Conservation (phyloP, 2,797 vertebrate species). For the Aselliscus stoliczkanus region DNA sequence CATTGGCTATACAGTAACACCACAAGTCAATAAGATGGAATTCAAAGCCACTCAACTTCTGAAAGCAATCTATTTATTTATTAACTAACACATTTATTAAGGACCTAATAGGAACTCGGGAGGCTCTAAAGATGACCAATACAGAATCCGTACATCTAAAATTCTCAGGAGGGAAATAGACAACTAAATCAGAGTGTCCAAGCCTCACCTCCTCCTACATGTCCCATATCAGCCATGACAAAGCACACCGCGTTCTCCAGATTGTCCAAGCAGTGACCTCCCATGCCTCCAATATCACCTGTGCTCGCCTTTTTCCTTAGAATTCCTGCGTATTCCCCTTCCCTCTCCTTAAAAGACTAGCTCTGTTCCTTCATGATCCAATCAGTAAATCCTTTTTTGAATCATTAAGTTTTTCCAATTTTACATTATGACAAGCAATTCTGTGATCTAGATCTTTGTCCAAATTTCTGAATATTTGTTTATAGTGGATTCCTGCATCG, state of each 20-base stretch:
- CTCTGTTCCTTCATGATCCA: not conserved
- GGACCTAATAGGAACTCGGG: not conserved
- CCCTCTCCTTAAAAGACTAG: not conserved
- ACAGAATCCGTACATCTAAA: not conserved
- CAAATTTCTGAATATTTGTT: not conserved
- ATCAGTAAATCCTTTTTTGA: not conserved
- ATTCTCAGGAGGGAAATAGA: not conserved
- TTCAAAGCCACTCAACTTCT: not conserved
- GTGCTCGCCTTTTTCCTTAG: too few relatives aligned
- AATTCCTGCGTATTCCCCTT: not conserved
- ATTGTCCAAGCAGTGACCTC: fast-evolving
- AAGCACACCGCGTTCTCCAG: not conserved
- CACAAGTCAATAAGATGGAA: not conserved
- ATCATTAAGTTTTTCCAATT: not conserved
- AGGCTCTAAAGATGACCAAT: not conserved
- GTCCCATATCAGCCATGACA: fast-evolving
- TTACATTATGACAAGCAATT: not conserved
- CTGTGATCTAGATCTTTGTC: not conserved
- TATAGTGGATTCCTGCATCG: not conserved
- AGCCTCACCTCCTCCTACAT: not conserved
- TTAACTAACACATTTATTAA: not conserved
- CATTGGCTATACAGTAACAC: not conserved
- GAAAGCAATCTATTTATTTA: not conserved
- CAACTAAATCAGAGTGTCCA: not conserved
- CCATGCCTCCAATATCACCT: not conserved